Evolutionary conservation across 35 echinoderm and acorn worm species (phyloP), one percentile per base, ranked within the genome.

Genomic region (Apostichopus japonicus): DNA sequence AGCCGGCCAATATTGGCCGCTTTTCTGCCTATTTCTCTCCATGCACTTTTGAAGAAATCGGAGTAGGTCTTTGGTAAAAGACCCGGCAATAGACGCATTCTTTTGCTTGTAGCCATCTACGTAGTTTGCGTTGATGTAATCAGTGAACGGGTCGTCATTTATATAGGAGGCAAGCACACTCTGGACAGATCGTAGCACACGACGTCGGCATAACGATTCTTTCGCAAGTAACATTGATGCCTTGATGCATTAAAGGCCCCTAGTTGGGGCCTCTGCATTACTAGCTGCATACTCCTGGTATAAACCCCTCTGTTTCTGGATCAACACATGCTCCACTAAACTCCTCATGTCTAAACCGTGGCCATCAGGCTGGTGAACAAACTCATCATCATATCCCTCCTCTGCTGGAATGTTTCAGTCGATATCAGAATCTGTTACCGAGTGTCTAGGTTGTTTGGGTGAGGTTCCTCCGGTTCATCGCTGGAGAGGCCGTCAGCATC

Each of bases 51-150:
- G 96, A 55, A 99, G 90, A 93, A 99, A 54, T 96, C 95, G 5
- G 87, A 88, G 73, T 96, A 96, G 21, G 97, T 99, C 91, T 96
- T 99, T 86, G 97, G 97, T 55, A 99, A 87, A 24, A 95, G 93
- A 62, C 97, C 97, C 95, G 57, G 97, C 97, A 23, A 99, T 99
- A 90, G 96, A 99, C 63, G 97, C 97, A 93, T 99, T 99, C 90
- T 99, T 99, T 93, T 99, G 97, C 90, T 92, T 99, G 93, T 96
- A 99, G 16, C 97, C 97, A 92, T 99, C 97, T 91, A 96, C 94
- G 79, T 94, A 96, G 90, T 96, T 99, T 78, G 97, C 91, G 92
- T 99, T 99, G 93, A 99, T 95, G 90, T 99, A 99, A 71, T 99
- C 97, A 13, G 95, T 93, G 65, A 94, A 93, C 10, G 92, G 95